These are phyloP conservation scores for Typhlichthys subterraneus DNA, from an alignment of 2,797 vertebrate species.

Conservation along the genomic window DNA sequence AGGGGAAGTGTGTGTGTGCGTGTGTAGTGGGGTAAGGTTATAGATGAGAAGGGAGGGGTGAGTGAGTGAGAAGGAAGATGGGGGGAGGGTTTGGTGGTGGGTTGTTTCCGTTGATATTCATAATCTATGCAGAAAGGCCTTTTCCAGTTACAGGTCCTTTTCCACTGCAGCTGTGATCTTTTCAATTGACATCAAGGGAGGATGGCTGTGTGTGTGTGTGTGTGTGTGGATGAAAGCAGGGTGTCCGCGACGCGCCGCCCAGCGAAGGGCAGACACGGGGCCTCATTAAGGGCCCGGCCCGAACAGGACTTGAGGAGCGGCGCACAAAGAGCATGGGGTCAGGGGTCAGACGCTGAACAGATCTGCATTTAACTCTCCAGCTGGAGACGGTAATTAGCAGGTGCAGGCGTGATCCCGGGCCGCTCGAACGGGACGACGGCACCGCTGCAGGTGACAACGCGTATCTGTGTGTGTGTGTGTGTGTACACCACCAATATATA, in stretches of 20 bases:
- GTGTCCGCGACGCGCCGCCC: conserved; percentile 81
- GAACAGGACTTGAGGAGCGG: conserved; percentile 82
- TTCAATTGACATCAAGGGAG: conserved; percentile 92
- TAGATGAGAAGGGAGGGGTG: conserved; percentile 30
- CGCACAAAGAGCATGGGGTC: conserved; percentile 82
- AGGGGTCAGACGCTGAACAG: conserved; percentile 83
- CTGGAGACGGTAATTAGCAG: conserved; percentile 86
- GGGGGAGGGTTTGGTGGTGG: neutral
- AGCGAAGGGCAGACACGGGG: conserved; percentile 82
- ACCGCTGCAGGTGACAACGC: too few relatives aligned
- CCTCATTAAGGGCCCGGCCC: conserved; percentile 83
- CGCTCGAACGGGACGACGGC: too few relatives aligned
- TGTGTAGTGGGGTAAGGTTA: conserved; percentile 24
- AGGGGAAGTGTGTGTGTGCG: conserved; percentile 10
- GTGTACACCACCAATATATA: too few relatives aligned
- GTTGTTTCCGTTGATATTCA: conserved; percentile 83
- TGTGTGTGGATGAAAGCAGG: conserved; percentile 83
- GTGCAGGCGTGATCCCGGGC: conserved; percentile 72
- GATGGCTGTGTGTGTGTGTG: conserved; percentile 65
- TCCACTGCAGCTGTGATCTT: conserved; percentile 92
- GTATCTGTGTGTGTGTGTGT: too few relatives aligned
- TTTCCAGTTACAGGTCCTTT: conserved; percentile 88
- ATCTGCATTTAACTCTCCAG: conserved; percentile 87
- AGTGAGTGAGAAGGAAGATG: conserved; percentile 39
- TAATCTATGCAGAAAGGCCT: conserved; percentile 93